Percentiles rank a stretch among this genome's conserved stretches.
Evolutionary conservation across 2,113 vertebrate genomes (phyloP).

Genomic region (Monarcha castaneiventris): DNA sequence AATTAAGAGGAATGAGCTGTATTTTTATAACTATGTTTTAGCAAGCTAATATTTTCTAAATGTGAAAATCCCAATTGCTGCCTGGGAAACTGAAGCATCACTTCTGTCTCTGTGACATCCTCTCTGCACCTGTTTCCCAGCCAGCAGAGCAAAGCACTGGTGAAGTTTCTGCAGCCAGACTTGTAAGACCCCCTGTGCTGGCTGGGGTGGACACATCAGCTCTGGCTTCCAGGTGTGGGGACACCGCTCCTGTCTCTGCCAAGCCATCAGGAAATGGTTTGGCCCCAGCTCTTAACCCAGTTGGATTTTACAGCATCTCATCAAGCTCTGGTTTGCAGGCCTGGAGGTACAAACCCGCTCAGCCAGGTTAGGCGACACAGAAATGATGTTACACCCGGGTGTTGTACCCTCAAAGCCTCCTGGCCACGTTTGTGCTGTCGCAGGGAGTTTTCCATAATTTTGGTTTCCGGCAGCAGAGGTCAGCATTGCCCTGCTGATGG

Average conservation of each 20-base stretch:
- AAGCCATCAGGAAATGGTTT: not conserved
- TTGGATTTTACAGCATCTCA: not conserved
- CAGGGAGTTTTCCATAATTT: not conserved
- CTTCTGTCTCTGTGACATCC: not conserved
- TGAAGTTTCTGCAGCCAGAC: not conserved
- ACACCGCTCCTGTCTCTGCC: accelerated
- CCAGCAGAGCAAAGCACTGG: not conserved
- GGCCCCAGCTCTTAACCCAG: accelerated
- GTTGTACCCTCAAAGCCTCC: not conserved
- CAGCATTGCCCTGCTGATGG: conserved; percentile 71
- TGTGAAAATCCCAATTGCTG: not conserved
- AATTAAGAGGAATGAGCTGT: not conserved
- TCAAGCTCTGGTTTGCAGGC: not conserved
- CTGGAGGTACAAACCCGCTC: not conserved
- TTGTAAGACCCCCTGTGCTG: too few species aligned
- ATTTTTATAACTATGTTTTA: not conserved
- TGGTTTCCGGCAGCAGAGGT: conserved; percentile 71
- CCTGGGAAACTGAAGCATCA: not conserved
- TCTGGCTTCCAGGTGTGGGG: not conserved
- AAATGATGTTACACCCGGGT: not conserved
- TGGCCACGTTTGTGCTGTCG: not conserved
- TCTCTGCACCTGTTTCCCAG: not conserved
- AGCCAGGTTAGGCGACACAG: not conserved
- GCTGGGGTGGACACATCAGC: not conserved
- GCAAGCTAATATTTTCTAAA: not conserved